Evolutionary conservation across 1,140 invertebrate genomes (phyloP), one percentile per base, ranked within the genome.

Genomic region (Odontomachus brunneus): DNA sequence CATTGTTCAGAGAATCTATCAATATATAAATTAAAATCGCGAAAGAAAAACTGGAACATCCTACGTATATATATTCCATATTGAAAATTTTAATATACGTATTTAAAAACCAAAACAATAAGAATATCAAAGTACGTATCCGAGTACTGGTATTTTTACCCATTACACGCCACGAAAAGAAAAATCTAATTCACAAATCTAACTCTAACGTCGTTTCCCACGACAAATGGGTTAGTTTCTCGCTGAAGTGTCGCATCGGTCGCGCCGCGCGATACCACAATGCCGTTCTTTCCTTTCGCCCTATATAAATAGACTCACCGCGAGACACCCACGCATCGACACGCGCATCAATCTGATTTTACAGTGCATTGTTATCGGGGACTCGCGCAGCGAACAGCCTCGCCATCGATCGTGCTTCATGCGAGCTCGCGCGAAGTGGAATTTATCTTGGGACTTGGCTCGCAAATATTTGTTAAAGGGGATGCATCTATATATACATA

Each of bases 391-490:
- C 33, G 22, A 44, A 11, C 29, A 5, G 29, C 29, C 29, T 14
- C 38, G n/a, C n/a, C 14, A 59, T 69, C 75, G 65, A 71, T 80
- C 75, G 75, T 24, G 29, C 63, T 26, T 66, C 26, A 57, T 78
- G 55, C 51, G 26, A 14, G 60, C 48, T 38, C 62, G 75, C 3
- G 33, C 33, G 22, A 71, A 71, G n/a, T 19, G 12, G 49, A 71
- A 80, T 80, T 80, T 80, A 80, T 80, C 65, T 80, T 33, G 51
- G 12, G 15, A 57, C 24, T 71, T 57, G 26, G 14, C 65, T 59
- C 75, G 51, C 29, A 80, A 80, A 80, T 80, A 80, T 80, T 80
- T 71, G 38, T 80, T 80, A 80, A 80, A 80, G 65, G 12, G 5
- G 75, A 80, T 69, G 51, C 57, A 26, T 24, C 65, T 69, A 9